Evolutionary conservation across 1,140 invertebrate genomes (phyloP), one percentile per base, ranked within the genome.

Genomic region (Fopius arisanus): DNA sequence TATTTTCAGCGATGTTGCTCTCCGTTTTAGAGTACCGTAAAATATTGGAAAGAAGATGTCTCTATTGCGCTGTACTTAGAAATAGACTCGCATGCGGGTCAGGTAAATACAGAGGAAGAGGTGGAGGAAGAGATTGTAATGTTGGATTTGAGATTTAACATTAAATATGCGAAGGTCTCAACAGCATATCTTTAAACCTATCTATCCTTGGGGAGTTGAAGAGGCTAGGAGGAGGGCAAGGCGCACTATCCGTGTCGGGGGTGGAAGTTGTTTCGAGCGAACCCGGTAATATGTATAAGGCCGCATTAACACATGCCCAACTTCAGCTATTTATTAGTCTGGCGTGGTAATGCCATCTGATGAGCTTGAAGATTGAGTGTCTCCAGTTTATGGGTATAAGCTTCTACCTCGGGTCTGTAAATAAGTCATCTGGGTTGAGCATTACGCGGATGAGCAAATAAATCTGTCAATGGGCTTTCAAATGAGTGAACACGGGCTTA

Each of bases 321-420:
- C 77, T 84, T 82, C 75, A 73, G 72, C 79, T 84, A 82, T 83
- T 82, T 83, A 83, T 84, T 80, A 83, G 81, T 81, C 82, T 80
- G 74, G 70, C 80, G 74, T 72, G 79, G 77, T 83, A 81, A 81
- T 80, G 78, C 78, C 79, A 81, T 78, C 79, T 81, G 80, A 83
- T 80, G 80, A 81, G 70, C 70, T 71, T 19, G n/a, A 78, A 81
- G 74, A 78, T 73, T 43, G 65, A 73, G 71, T 73, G 41, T 69
- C 37, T 48, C 48, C 31, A 70, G 59, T 70, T 54, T 70, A 62
- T 40, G 69, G 40, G 21, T 51, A 7, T 59, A 51, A 14, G 37
- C 37, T 31, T 6, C 4, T 16, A 48, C 19, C n/a, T 26, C 37
- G n/a, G 54, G 19, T 23, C 26, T 21, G 23, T 62, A 40, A 62